Evolutionary conservation across 2,113 vertebrate species (phyloP), one percentile per base, ranked within the genome.

Genomic region (Rhabdornis inornatus): DNA sequence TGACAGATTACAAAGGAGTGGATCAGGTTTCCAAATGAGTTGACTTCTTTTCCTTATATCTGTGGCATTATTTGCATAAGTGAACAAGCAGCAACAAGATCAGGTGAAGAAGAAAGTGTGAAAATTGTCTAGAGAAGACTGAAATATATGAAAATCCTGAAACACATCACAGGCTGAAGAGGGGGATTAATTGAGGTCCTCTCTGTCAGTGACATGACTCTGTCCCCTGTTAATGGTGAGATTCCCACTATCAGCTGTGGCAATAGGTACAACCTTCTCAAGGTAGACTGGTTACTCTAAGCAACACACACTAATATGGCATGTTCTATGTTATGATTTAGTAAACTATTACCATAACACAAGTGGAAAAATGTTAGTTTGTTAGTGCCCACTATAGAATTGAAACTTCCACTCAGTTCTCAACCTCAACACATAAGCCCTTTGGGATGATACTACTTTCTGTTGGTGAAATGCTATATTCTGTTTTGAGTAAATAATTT

Each of bases 291-390:
- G 33, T 40, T 49, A 56, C 12, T 63, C 39, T 18, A 90, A 77
- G 78, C 23, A 85, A 42, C 60, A 90, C 71, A 77, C 50, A 40
- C 15, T 86, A 84, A 52, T 79, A 66, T 35, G 63, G 28, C 65
- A 80, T 18, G 13, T 78, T 76, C 64, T 91, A 9, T 22, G 39
- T 20, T 70, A 40, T 45, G 76, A 79, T 76, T 83, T 71, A 96
- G 83, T 79, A 84, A 90, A 94, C 45, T 75, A 57, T 47, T 65
- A 57, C 39, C 28, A 15, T 81, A 84, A 87, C 8, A 63, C 24
- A 71, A 82, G 49, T 45, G 40, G 49, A 72, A 87, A 87, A 82
- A 55, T 49, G 66, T 89, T 94, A 95, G 89, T 72, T 91, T 84
- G 65, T 89, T 95, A 95, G 85, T 86, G 72, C 56, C 52, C 40